Conservation (phyloP, 2,797 vertebrate species). For the Acridotheres tristis region DNA sequence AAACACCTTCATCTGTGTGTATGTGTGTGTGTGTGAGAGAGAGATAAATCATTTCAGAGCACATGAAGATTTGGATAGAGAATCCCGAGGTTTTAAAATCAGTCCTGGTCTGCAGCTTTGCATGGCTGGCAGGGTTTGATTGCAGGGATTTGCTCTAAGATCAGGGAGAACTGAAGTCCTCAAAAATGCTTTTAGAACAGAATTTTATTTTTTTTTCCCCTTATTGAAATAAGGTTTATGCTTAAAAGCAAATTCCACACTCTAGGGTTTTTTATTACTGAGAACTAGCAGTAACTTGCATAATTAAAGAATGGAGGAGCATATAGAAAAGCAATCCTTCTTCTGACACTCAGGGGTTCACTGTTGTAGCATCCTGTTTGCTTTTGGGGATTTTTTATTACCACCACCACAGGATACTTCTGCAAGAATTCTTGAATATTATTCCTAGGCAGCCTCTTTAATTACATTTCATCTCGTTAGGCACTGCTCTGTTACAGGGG, state of each 20-base stretch:
- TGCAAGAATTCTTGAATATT: constrained; percentile 19
- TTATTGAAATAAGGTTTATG: neutral
- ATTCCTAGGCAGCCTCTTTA: constrained; percentile 3
- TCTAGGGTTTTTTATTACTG: neutral
- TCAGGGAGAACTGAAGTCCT: neutral
- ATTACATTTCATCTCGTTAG: constrained; percentile 53
- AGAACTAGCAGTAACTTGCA: neutral
- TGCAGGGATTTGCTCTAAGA: neutral
- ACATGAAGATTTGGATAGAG: neutral
- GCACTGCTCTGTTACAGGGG: neutral
- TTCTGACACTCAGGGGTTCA: neutral
- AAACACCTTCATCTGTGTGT: neutral
- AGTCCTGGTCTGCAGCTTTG: neutral
- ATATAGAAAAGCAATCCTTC: neutral
- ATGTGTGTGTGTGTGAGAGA: no score
- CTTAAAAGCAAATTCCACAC: neutral
- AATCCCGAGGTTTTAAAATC: neutral
- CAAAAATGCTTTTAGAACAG: neutral
- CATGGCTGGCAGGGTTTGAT: neutral
- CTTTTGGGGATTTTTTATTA: neutral
- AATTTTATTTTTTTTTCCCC: neutral
- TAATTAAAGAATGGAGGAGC: neutral
- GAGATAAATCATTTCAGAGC: neutral
- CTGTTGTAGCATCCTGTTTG: neutral
- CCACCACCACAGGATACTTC: neutral